Conservation (phyloP, 2,888 invertebrate genomes). For the Mythimna loreyi region DNA sequence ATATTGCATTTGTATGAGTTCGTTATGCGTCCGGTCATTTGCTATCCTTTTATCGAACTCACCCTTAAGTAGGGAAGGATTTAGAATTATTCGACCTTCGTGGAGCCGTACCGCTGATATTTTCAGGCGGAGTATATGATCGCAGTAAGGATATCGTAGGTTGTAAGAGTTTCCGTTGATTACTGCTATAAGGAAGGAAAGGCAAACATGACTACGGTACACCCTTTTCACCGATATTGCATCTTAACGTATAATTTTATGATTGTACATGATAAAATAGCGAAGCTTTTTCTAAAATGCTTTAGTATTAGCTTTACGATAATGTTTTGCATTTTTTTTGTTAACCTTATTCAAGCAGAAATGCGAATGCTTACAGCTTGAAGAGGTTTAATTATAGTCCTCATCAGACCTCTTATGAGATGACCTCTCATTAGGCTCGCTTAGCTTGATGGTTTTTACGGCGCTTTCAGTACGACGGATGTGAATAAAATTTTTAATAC, state of each 20-base stretch:
- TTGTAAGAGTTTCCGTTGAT: slow-evolving; percentile 29
- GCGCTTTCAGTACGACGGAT: slow-evolving; percentile 34
- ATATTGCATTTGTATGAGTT: slow-evolving; percentile 82
- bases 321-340: too few relatives aligned
- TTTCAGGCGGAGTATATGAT: slow-evolving; percentile 8
- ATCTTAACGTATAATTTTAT: slow-evolving; percentile 16
- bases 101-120: slow-evolving; percentile 63
- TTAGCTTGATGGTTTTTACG: slow-evolving; percentile 43
- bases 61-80: slow-evolving; percentile 70
- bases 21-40: slow-evolving; percentile 71
- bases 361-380: slow-evolving; percentile 19
- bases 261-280: not conserved
- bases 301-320: not conserved
- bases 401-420: slow-evolving; percentile 40
- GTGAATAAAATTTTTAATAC: not conserved
- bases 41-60: slow-evolving; percentile 71
- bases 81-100: slow-evolving; percentile 68
- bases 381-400: slow-evolving; percentile 29
- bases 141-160: slow-evolving; percentile 26
- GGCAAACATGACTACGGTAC: slow-evolving; percentile 1
- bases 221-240: slow-evolving; percentile 15
- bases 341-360: not conserved
- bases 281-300: not conserved
- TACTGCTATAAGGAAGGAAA: slow-evolving; percentile 23
- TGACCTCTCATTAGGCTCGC: slow-evolving; percentile 59